Evolutionary conservation across 2,113 vertebrate species (phyloP), one percentile per base, ranked within the genome.

Genomic region (Tupaia tana): DNA sequence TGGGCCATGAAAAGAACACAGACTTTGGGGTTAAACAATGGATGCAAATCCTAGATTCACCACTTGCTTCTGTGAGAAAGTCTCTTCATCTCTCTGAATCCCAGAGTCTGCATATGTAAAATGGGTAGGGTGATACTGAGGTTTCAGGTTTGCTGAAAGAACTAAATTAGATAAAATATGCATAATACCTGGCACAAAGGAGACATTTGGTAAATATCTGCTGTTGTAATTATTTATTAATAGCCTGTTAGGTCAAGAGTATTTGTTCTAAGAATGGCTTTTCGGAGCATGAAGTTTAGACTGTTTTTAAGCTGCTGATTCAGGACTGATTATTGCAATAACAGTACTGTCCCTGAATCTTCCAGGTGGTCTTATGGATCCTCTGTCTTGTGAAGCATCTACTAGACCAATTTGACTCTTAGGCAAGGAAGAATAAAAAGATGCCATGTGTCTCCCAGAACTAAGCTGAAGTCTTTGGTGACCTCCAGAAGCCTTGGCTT

Each of bases 151-250:
- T 92, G 71, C 29, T 52, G 12, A 67, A 29, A 86, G 22, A 59
- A 93, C 22, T 58, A 82, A 87, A 78, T 85, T 90, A 59, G 66
- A 81, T 90, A 69, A 78, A 71, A 74, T 81, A 77, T 84, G 20
- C n/a, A 58, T 75, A n/a, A 66, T 75, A n/a, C 15, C 61, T 31
- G 4, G 22, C 64, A 92, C 9, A 43, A 25, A 73, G 27, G 43
- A 93, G 56, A 71, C 52, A 77, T 43, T 66, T 24, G 31, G 25
- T 43, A 52, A 84, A 25, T 54, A 91, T 83, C 66, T 80, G 15
- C 61, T 94, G 8, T 31, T 19, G 9, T 54, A 31, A 75, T 66
- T 73, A 77, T 34, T 70, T 11, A 25, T 85, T 59, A 58, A 87
- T 16, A 74, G 25, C 24, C 18, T 67, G 11, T 31, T 85, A 93